A percentile compares a stretch with the other conserved stretches of the same genome.
Evolutionary conservation across 2,113 vertebrate species (phyloP).

Genomic region (Crotophaga sulcirostris): DNA sequence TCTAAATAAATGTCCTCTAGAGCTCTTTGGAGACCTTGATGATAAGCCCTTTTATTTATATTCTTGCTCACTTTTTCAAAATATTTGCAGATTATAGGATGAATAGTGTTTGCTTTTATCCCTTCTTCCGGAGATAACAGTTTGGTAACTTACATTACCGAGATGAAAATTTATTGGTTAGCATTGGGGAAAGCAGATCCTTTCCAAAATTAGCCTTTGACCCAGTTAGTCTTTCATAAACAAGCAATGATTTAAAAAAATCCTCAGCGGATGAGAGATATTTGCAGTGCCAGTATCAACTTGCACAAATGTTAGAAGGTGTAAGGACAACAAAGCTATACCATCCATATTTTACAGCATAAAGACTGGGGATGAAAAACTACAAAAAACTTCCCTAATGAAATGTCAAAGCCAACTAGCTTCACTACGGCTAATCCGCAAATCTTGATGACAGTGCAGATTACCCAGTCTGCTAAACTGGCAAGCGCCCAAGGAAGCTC

Average conservation of each 20-base stretch:
- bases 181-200: neutral
- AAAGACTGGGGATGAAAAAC: neutral
- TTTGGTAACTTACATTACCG: neutral
- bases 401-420: slow-evolving; percentile 58
- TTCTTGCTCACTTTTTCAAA: neutral
- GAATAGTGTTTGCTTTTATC: slow-evolving; percentile 32
- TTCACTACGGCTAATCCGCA: slow-evolving; percentile 38
- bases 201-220: slow-evolving; percentile 45
- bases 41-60: slow-evolving; percentile 29
- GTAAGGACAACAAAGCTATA: neutral
- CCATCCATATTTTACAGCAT: neutral
- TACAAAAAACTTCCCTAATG: slow-evolving; percentile 31
- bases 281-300: neutral
- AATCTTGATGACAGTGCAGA: slow-evolving; percentile 47
- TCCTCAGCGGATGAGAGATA: neutral
- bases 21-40: neutral
- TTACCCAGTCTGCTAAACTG: slow-evolving; percentile 46
- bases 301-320: neutral
- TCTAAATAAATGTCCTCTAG: slow-evolving; percentile 22
- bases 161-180: slow-evolving; percentile 10
- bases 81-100: slow-evolving; percentile 40
- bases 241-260: slow-evolving; percentile 24
- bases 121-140: neutral
- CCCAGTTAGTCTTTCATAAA: slow-evolving; percentile 26
- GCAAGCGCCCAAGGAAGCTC: slow-evolving; percentile 27